Evolutionary conservation across 2,797 vertebrate genomes (phyloP), one percentile per base, ranked within the genome.

Genomic region (Rachycentron canadum): DNA sequence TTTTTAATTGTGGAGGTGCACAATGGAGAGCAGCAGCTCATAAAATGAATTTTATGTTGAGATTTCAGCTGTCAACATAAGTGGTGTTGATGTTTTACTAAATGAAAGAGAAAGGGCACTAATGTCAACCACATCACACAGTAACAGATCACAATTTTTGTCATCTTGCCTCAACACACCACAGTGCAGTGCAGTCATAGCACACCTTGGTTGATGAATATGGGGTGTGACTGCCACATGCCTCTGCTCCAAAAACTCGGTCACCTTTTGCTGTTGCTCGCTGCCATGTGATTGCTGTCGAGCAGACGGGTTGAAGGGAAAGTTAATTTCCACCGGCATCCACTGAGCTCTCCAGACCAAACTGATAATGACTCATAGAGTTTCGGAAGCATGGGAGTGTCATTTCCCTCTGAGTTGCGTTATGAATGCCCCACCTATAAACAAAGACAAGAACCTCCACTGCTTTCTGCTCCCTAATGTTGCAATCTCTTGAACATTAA

Each of bases 401-500:
- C 64, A 57, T 75, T 65, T 73, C 57, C 13, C 36, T 68, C 10
- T 14, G 26, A 23, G 38, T 61, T 23, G 0, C 61, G 34, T 49
- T 72, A 34, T 55, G 40, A 55, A 64, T 49, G 55, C 30, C 43
- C n/a, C 56, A 23, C 41, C 1, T 11, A 17, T 23, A 55, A 58
- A 61, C 64, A 75, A 13, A 79, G 61, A 78, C 36, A 8, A 45
- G 3, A 32, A 30, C 53, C 55, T 58, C 55, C 25, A 5, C 52
- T 11, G 49, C 45, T 64, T 25, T 63, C 73, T 41, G 53, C 61
- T 69, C 50, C 69, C 71, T 43, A 69, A 72, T 62, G 81, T 30
- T 61, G 58, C 62, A 83, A 83, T 86, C 82, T 88, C 72, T 63
- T 34, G 41, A 76, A 75, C 85, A 92, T 92, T 90, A 92, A 93